These are phyloP conservation scores for Lordiphosa clarofinis DNA, from an alignment of 1,140 invertebrate species.

Conservation along the genomic window DNA sequence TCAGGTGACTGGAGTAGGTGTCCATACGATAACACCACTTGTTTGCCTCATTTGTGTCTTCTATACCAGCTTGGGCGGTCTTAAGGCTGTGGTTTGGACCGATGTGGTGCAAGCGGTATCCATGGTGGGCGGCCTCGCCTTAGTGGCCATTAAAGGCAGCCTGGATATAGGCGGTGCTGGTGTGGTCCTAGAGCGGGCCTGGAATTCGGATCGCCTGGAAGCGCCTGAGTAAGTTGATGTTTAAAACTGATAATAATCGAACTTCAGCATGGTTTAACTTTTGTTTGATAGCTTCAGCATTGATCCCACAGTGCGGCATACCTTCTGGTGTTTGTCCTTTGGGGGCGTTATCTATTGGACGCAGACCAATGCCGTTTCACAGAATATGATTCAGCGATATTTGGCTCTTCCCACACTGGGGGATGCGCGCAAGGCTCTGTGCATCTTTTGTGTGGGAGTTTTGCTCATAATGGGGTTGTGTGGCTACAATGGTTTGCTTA, in stretches of 20 bases:
- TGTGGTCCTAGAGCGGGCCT: conserved; percentile 82
- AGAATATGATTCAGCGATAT: conserved; percentile 88
- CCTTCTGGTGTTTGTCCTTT: conserved; percentile 88
- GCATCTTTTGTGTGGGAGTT: conserved; percentile 82
- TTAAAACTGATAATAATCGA: no score
- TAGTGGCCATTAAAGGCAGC: conserved; percentile 86
- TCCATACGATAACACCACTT: conserved; percentile 86
- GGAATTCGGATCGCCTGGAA: conserved; percentile 66
- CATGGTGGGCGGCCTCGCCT: conserved; percentile 87
- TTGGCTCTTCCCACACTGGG: conserved; percentile 84
- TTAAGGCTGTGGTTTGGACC: conserved; percentile 94
- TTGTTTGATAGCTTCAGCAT: conserved; percentile 83
- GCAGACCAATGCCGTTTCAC: conserved; percentile 87
- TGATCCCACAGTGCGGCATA: conserved; percentile 89
- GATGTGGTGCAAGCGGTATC: conserved; percentile 90
- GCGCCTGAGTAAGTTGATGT: conserved; percentile 64
- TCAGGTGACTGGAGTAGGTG: conserved; percentile 88
- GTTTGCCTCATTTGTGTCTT: conserved; percentile 91
- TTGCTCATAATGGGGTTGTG: conserved; percentile 81
- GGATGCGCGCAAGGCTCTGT: conserved; percentile 83
- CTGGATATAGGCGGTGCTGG: conserved; percentile 83
- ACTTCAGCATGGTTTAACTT: not conserved
- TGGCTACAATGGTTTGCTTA: conserved; percentile 87
- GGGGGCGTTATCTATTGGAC: conserved; percentile 91
- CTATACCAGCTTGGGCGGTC: conserved; percentile 90